These are phyloP conservation scores for Gonatopus flavifemur DNA, from an alignment of 1,140 invertebrate genomes.

Conservation along the genomic window DNA sequence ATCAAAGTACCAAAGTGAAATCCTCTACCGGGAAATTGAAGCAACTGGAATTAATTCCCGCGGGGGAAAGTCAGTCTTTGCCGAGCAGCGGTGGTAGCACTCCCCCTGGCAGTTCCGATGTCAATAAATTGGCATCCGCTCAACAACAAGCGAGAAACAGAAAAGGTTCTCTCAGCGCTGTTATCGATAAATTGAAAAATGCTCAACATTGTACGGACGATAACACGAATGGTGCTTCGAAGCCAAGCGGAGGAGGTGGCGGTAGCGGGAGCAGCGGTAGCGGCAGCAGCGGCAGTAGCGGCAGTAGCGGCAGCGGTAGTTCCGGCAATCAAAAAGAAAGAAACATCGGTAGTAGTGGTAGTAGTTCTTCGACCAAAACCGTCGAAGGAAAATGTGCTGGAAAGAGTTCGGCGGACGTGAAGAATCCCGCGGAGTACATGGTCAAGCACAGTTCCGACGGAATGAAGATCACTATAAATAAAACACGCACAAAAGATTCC, in stretches of 20 bases:
- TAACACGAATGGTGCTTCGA: constrained; percentile 23
- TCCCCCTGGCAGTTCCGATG: constrained; percentile 60
- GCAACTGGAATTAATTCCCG: constrained; percentile 64
- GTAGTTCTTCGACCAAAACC: constrained; percentile 36
- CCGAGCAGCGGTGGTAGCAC: constrained; percentile 50
- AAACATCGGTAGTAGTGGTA: constrained; percentile 22
- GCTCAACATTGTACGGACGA: constrained; percentile 66
- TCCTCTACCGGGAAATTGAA: constrained; percentile 68
- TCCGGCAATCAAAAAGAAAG: constrained; percentile 44
- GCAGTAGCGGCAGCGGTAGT: constrained; percentile 31
- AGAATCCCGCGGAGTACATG: constrained; percentile 80
- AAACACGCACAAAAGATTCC: constrained; percentile 73
- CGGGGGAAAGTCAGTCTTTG: constrained; percentile 29
- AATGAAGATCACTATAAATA: constrained; percentile 88
- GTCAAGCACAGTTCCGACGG: constrained; percentile 82
- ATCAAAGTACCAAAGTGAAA: constrained; percentile 69
- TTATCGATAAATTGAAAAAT: constrained; percentile 83
- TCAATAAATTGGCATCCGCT: constrained; percentile 56
- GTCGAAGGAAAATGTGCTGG: constrained; percentile 60
- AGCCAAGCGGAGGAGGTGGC: constrained; percentile 8
- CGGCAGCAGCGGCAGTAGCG: constrained; percentile 24
- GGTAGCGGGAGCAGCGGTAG: constrained; percentile 53
- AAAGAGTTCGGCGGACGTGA: constrained; percentile 63
- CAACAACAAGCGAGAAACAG: constrained; percentile 66
- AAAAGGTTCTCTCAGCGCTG: constrained; percentile 79